A percentile compares a stretch with the other conserved stretches of the same genome.
Conservation (phyloP, 2,888 invertebrate genomes). For the Microctonus hyperodae region DNA sequence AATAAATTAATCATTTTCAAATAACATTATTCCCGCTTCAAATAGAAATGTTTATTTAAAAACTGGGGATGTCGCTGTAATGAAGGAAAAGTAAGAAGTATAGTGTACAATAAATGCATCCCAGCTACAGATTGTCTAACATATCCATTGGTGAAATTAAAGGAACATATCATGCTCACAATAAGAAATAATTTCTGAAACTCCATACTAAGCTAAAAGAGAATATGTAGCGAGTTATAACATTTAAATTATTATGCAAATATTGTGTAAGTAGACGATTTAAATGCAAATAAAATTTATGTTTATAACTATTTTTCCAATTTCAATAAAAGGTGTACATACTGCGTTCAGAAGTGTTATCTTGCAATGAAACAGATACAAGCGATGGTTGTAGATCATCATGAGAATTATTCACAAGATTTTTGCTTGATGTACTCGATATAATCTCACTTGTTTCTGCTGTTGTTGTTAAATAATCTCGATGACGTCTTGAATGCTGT, state of each 20-base stretch:
- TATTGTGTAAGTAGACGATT: background rate
- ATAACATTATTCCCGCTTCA: background rate
- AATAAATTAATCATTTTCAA: background rate
- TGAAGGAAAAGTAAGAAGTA: background rate
- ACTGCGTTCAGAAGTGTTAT: constrained; percentile 40
- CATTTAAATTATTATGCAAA: no score
- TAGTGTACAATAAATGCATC: background rate
- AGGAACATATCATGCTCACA: background rate
- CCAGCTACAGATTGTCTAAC: background rate
- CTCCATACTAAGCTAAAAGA: background rate
- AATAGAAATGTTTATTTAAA: background rate
- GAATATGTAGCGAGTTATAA: no score
- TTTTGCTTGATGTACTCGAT: constrained; percentile 30
- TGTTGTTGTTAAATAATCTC: constrained; percentile 46
- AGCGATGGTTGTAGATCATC: constrained; percentile 24
- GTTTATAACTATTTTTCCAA: no score
- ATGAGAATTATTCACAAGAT: constrained; percentile 29
- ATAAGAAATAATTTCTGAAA: background rate
- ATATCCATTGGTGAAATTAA: background rate
- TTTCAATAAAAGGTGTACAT: no score
- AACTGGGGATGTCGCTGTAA: background rate
- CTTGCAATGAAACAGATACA: constrained; percentile 26
- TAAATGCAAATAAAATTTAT: background rate
- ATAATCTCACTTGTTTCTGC: constrained; percentile 28
- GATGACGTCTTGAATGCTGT: constrained; percentile 55